Base-by-base conservation (phyloP, 2,888 invertebrate species). In the Pelosia muscerda region DNA sequence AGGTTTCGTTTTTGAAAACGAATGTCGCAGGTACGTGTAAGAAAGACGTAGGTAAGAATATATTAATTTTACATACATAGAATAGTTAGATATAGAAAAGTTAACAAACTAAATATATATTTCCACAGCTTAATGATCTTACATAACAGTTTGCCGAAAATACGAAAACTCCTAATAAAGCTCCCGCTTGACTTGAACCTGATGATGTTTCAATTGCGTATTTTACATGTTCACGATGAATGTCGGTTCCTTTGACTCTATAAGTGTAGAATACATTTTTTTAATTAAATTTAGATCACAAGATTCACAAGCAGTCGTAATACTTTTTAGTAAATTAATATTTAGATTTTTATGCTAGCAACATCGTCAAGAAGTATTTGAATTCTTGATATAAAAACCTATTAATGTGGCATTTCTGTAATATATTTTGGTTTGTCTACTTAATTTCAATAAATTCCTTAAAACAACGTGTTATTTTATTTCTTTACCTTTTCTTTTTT, bases 381-480 rank as follows among this genome's bases (percentile, higher is more conserved):
- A 19, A 11, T n/a, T 11, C 10, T 11, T 22, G 0, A 42, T 26
- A 26, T 8, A 28, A 28, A 25, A 61, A 59, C 23, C 31, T 58
- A 4, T 60, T 31, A 22, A 60, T 55, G 11, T 63, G 55, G 63
- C 55, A 63, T 55, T 34, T 54, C 25, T 34, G 15, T 54, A 34
- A 55, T 31, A 54, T 54, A 31, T 55, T 19, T 19, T 54, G 23
- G 13, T 63, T 63, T 55, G 63, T 31, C 28, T 23, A 15, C 55
- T 34, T 53, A 31, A 22, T 58, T 60, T 53, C 19, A 54, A 63
- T 55, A 63, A 63, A 63, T 10, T 9, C 3, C 34, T 19, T 13
- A 13, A 53, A 49, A 26, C 2, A 61, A 60, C 9, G 10, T 10
- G 3, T 2, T 61, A n/a, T 15, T 5, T 38, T 23, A n/a, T 49